Conservation (phyloP, 2,797 vertebrate species). For the Hybognathus amarus region DNA sequence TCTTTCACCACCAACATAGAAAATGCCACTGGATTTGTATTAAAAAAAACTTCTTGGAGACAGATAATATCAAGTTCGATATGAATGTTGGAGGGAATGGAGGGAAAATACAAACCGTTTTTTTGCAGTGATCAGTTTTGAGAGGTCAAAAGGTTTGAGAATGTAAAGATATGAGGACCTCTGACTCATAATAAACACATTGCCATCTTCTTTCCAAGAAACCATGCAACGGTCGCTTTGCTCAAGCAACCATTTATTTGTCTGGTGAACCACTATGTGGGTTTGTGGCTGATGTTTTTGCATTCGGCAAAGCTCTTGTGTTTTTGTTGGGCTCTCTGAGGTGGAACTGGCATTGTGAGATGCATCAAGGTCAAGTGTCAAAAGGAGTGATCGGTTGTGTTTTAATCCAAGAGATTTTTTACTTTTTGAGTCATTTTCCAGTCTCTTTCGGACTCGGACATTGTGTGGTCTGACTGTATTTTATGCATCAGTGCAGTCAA, state of each 20-base stretch:
- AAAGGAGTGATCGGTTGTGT: background rate
- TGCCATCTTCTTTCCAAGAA: constrained; percentile 33
- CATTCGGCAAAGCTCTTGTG: background rate
- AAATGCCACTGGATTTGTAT: background rate
- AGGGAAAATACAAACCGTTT: background rate
- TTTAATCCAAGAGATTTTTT: background rate
- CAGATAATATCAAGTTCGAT: background rate
- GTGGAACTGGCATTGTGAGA: background rate
- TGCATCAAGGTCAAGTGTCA: constrained; percentile 20
- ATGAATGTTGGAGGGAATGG: background rate
- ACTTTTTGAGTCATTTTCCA: background rate
- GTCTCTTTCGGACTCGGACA: constrained; percentile 16
- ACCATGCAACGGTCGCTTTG: constrained; percentile 20
- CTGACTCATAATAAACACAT: constrained; percentile 41
- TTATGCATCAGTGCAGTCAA: constrained; percentile 52
- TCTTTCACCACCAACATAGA: background rate
- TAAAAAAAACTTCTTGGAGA: background rate
- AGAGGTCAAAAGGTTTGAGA: constrained; percentile 37
- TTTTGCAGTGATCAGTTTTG: constrained; percentile 23
- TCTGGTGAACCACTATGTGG: background rate
- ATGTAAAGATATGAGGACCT: constrained; percentile 21
- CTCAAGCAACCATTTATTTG: constrained; percentile 31
- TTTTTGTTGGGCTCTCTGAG: background rate
- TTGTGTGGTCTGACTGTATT: constrained; percentile 53
- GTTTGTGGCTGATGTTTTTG: background rate